Base-by-base conservation (phyloP, 2,888 invertebrate genomes). In the Polietes domitor region DNA sequence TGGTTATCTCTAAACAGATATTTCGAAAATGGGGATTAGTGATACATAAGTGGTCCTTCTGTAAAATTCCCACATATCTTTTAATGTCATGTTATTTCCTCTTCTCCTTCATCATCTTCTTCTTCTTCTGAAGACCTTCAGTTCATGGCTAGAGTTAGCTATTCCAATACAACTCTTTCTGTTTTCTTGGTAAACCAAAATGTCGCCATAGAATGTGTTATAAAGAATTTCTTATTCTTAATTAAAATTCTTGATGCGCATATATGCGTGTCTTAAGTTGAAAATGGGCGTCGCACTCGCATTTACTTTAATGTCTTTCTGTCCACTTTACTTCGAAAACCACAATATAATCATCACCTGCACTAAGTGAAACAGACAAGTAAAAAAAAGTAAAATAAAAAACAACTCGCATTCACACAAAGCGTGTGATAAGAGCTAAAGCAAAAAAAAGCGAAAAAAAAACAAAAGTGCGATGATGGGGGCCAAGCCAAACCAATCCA, bases 381-480 rank as follows among this genome's bases (percentile, higher is more conserved):
- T 19, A 15, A 4, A 58, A 7, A 58, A 1, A 21, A 53, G n/a
- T n/a, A n/a, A 12, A n/a, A 47, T 9, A 50, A 2, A 50, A n/a
- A 50, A 17, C 50, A 50, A 50, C 50, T 50, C 50, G 17, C 50
- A 50, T 50, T 17, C 19, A 4, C 17, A 3, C 26, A 15, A 24
- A 58, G n/a, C 58, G 58, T 65, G 65, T 37, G 41, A 65, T 41
- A 65, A 37, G 21, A 47, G 47, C 1, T n/a, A 12, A n/a, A 47
- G 15, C 47, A 47, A 12, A 47, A 47, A 47, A 12, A 32, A 32
- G n/a, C n/a, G n/a, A 32, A 9, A 32, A 32, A 9, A 4, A 32
- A 6, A 32, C 32, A 32, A 47, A 47, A 47, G n/a, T 47, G 47
- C 41, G 41, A 55, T 24, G 5, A 55, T 21, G 55, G 55, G 55